Evolutionary conservation across 2,888 invertebrate species (phyloP), one percentile per base, ranked within the genome.

Genomic region (Agrotis exclamationis): DNA sequence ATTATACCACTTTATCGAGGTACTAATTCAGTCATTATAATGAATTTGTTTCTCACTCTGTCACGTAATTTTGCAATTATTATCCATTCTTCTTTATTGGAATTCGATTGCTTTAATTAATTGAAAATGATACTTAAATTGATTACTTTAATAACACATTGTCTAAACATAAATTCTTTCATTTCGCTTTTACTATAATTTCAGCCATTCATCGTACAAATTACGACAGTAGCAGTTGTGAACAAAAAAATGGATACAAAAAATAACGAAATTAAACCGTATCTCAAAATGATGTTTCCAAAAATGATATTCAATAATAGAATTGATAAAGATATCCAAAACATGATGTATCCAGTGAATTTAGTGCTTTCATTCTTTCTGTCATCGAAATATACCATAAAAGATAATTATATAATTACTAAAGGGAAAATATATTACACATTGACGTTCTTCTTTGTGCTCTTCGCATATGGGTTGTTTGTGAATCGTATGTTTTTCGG

Each of bases 281-380:
- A 28, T 16, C 18, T 9, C 48, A 44, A 45, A 58, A 24, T 4
- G 6, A n/a, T 50, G 2, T 44, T n/a, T 13, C 18, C 58, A 16
- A 80, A 83, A 63, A 47, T 59, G 24, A 45, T 77, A 24, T 20
- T 74, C 9, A 33, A 70, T n/a, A 83, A 83, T 16, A 71, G 51
- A 50, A 13, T 84, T 2, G 76, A 85, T 9, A 75, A 73, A 66
- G 74, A 78, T 9, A 39, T 83, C 0, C 57, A 75, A 51, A 66
- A 60, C 54, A 75, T 80, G n/a, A 50, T 83, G 1, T 68, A 50
- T 57, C 76, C 84, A 2, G 16, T 84, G 6, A 71, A 85, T 68
- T 39, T 76, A 0, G 50, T 66, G 57, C 74, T 78, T 5, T 60
- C 48, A 18, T 7, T 84, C 6, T 73, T 80, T n/a, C 22, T 85